Evolutionary conservation across 2,888 invertebrate species (phyloP), one percentile per base, ranked within the genome.

Genomic region (Eupithecia centaureata): DNA sequence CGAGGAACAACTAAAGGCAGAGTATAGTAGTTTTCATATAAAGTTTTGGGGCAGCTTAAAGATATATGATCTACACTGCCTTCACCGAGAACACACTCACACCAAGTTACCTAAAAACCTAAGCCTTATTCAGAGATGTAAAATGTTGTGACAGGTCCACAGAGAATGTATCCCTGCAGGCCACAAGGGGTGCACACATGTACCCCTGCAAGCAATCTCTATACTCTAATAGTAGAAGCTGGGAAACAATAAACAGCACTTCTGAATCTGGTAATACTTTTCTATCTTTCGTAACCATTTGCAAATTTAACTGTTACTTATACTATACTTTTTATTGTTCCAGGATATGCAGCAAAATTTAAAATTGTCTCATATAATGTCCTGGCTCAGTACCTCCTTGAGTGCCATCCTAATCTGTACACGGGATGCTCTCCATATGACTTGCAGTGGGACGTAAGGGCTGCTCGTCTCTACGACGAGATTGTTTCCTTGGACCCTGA

Each of bases 301-400:
- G 22, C 47, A 18, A 10, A 42, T 47, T 22, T 47, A 22, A 42
- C 18, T 42, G 22, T 47, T 47, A 47, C 10, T 15, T 47, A 47
- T 3, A 47, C 12, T 42, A 22, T 12, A 12, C 22, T 47, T 12
- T 47, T 18, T 18, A 2, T 30, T 15, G 13, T 82, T 85, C 58
- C 82, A 83, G 92, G 86, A 27, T 82, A 87, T 15, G 82, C 87
- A 33, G 91, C 95, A 68, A 86, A 86, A 65, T 95, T 98, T 78
- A 95, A 94, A 70, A 86, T 98, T 32, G 92, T 98, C 85, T 96
- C 96, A 0, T 99, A 98, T 87, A 99, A 99, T 86, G 96, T 99
- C 32, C 89, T 99, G 67, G 96, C 98, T 0, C 98, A 98, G 88
- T 95, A 95, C 77, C 92, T 98, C 52, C 82, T 98, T 63, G 94